phyloP scores from a whole-genome alignment of 2,113 vertebrate species.

The Spilogale gracilis region DNA sequence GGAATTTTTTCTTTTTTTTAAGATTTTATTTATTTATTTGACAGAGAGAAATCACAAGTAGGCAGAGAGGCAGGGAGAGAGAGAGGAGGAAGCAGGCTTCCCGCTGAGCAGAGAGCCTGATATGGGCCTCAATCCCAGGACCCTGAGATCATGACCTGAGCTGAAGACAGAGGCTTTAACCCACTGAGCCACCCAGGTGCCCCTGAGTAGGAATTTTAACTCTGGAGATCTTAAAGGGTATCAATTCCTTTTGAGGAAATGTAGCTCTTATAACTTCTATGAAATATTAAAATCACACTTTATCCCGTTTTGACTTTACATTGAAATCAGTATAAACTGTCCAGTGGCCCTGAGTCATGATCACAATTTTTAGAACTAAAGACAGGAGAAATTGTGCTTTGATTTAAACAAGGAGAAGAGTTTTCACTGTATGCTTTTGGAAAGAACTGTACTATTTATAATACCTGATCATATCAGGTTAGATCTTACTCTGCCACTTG shows the following conservation, averaged over 20 bases:
- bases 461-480: background rate
- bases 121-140: too few species aligned
- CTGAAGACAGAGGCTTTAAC: too few species aligned
- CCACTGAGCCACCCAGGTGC: too few species aligned
- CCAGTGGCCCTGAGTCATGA: background rate
- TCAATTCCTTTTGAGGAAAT: background rate
- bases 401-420: background rate
- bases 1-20: background rate
- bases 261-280: background rate
- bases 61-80: too few species aligned
- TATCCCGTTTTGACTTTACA: background rate
- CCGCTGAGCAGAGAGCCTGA: too few species aligned
- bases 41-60: too few species aligned
- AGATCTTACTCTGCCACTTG: background rate
- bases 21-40: too few species aligned
- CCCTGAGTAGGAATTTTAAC: background rate
- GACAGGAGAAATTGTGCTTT: background rate
- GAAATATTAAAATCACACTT: background rate
- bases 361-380: constrained; percentile 21
- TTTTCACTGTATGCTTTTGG: background rate
- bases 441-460: background rate
- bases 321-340: background rate
- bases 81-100: too few species aligned
- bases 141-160: too few species aligned
- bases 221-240: background rate